Evolutionary conservation across 2,888 invertebrate species (phyloP), one percentile per base, ranked within the genome.

Genomic region (Acheta domesticus): DNA sequence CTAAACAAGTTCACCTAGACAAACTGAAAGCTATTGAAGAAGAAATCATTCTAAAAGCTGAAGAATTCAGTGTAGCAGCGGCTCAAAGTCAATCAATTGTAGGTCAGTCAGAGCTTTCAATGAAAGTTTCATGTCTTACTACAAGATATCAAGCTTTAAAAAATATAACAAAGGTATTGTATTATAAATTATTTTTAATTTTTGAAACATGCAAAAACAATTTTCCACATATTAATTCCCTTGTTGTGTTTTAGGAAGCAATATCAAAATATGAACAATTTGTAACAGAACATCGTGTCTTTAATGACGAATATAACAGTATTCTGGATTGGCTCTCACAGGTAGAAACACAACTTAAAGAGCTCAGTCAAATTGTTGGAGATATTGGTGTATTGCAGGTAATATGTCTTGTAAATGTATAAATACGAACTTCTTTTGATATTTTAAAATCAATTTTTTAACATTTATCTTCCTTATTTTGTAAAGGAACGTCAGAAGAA

Each of bases 61-160:
- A 89, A 5, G 92, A 93, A 76, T 92, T 96, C 81, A 89, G 90
- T 80, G 89, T 90, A 36, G 89, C 93, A 1, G 88, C 91, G 77
- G 92, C 93, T 81, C 91, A 91, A 82, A 91, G 92, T 77, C 92
- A 93, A 84, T 90, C 90, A 82, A 89, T 94, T 62, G 92, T 94
- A 82, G 92, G 92, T 49, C 95, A 95, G 85, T 91, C 93, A 0
- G 93, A 95, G 83, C 87, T 95, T 11, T 91, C 91, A 19, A 89
- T 90, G 12, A 93, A 92, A 85, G 90, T 95, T 19, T 94, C 95
- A 0, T 93, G 95, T 84, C 87, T 96, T 77, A 91, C 92, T 50
- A 94, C 94, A 0, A 91, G 94, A 82, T 96, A 95, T 84, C 95
- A 96, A 85, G 92, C 93, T 0, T 86, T 96, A 12, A 94, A 92